Evolutionary conservation across 2,113 vertebrate genomes (phyloP), one percentile per base, ranked within the genome.

Genomic region (Isichthys henryi): DNA sequence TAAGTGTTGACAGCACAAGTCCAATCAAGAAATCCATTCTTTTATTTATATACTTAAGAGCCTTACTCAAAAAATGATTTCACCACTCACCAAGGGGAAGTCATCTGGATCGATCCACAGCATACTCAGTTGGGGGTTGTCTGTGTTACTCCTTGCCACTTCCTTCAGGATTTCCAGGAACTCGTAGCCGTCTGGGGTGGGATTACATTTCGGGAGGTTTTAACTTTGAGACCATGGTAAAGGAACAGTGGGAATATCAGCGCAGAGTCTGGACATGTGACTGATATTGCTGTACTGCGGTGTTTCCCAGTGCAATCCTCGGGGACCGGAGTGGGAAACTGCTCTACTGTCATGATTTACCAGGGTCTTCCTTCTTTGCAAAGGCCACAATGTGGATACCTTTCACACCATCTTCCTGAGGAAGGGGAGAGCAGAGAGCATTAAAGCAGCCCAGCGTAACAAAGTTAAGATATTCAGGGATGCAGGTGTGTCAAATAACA

Each of bases 351-450:
- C 46, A 11, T 82, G 21, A n/a, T 92, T 88, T 93, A 99, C 98
- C 98, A 94, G 98, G 98, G 90, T 99, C 98, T 0, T 98, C 98
- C 91, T 97, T 97, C 92, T 99, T 98, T 0, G 98, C 98, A 6
- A 99, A 99, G 4, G 98, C 98, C 90, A 99, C 98, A 0, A 99
- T 99, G 91, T 99, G 98, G 90, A 99, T 97, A 62, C 98, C 98
- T 0, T 99, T 97, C 95, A 98, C 94, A 91, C 99, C 97, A 8
- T 99, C 98, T 91, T 99, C 98, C 98, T 99, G 43, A 46, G 15
- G n/a, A 70, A 13, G 19, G 21, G 10, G 46, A 66, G 8, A 45
- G 43, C 39, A 45, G 43, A 23, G 8, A n/a, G 62, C 15, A 21
- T 39, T 66, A 27, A 66, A 66, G 62, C n/a, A 66, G n/a, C 62